phyloP scores from a whole-genome alignment of 2,113 vertebrate genomes.

The Pionites leucogaster region DNA sequence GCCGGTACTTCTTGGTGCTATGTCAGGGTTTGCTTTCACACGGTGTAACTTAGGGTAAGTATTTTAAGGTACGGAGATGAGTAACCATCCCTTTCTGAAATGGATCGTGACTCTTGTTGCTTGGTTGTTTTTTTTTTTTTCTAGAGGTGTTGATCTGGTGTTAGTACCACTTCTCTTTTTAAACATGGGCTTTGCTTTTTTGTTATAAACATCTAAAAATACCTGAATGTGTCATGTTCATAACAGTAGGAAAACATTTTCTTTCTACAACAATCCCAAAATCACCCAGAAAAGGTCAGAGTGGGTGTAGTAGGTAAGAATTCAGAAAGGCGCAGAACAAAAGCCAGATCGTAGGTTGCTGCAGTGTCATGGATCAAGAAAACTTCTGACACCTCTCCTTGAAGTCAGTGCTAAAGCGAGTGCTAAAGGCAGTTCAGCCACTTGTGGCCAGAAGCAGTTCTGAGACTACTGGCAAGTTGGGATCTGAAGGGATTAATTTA shows the following conservation, averaged over 20 bases:
- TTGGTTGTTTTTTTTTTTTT: neutral
- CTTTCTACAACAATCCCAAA: neutral
- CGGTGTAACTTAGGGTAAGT: rapidly evolving
- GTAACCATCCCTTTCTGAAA: neutral
- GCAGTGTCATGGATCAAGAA: neutral
- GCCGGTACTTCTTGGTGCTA: neutral
- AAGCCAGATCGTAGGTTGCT: neutral
- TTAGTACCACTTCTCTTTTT: neutral
- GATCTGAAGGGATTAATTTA: neutral
- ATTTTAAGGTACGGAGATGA: neutral
- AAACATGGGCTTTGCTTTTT: neutral
- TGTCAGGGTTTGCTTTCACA: neutral
- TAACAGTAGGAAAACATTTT: neutral
- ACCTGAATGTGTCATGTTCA: neutral
- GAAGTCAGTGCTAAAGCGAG: rapidly evolving
- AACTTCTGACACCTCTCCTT: neutral
- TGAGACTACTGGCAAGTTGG: neutral
- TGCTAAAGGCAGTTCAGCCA: neutral
- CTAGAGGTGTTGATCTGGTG: neutral
- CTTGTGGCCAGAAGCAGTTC: neutral
- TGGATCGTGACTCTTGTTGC: neutral
- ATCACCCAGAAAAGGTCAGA: neutral
- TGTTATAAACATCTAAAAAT: neutral
- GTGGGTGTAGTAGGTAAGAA: neutral
- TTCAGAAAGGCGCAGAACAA: neutral